Conservation (phyloP, 2,113 vertebrate genomes). For the Climacteris rufus region DNA sequence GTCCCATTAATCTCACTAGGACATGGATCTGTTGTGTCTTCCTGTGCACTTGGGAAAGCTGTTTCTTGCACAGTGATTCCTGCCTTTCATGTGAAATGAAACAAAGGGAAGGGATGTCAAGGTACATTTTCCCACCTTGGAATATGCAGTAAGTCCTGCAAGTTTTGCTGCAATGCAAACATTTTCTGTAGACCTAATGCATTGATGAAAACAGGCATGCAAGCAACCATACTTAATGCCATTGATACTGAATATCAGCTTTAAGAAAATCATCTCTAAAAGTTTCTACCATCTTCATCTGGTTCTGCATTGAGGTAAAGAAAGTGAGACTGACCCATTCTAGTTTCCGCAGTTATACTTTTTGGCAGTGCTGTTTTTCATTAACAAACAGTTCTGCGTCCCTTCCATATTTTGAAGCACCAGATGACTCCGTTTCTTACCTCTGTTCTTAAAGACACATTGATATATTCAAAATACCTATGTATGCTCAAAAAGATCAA, state of each 20-base stretch:
- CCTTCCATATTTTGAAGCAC: neutral
- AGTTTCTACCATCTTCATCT: slow-evolving; percentile 36
- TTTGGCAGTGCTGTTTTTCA: slow-evolving; percentile 9
- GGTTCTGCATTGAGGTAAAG: slow-evolving; percentile 16
- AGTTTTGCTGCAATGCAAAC: neutral
- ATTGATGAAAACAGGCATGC: neutral
- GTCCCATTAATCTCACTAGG: neutral
- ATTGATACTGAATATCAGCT: neutral
- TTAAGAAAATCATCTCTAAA: slow-evolving; percentile 34
- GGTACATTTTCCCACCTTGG: neutral
- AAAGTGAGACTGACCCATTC: slow-evolving; percentile 13
- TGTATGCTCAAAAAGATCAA: neutral
- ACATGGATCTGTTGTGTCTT: neutral
- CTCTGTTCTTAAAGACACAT: neutral
- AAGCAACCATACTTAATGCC: neutral
- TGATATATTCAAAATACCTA: neutral
- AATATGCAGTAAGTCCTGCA: neutral
- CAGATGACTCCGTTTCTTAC: neutral
- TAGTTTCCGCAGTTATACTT: too few relatives aligned
- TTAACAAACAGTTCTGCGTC: neutral
- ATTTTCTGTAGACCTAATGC: neutral
- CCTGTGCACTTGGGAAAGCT: neutral
- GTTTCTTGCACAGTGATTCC: neutral
- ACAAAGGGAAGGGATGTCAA: neutral
- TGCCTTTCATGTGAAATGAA: neutral